Conservation (phyloP, 2,113 vertebrate species). For the Lepus europaeus region DNA sequence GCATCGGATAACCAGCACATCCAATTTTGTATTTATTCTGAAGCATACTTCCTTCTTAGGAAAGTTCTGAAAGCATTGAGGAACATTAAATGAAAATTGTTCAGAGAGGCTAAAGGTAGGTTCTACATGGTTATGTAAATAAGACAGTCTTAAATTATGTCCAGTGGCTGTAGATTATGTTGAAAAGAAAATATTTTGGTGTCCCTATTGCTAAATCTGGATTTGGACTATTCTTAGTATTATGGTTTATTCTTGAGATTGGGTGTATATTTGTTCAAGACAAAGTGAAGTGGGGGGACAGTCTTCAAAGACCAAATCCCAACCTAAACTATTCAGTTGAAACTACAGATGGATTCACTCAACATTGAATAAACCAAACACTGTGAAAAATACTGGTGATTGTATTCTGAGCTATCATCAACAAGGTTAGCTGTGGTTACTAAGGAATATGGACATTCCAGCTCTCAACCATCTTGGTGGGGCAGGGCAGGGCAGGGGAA, state of each 20-base stretch:
- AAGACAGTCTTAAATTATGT: background rate
- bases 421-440: background rate
- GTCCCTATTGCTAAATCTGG: conserved; percentile 11
- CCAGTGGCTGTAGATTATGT: background rate
- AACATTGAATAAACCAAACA: background rate
- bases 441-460: background rate
- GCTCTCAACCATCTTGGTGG: background rate
- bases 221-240: background rate
- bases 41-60: conserved; percentile 12
- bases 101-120: background rate
- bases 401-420: background rate
- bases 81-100: background rate
- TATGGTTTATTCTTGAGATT: background rate
- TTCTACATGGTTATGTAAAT: background rate
- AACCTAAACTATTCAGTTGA: background rate
- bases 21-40: background rate
- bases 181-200: background rate
- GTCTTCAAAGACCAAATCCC: background rate
- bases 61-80: background rate
- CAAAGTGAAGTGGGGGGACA: background rate
- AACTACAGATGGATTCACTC: background rate
- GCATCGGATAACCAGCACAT: background rate
- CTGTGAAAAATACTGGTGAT: background rate
- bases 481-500: no score
- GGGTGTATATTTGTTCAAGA: background rate